Evolutionary conservation across 2,888 invertebrate species (phyloP).

Genomic region (Perithous albicinctus): DNA sequence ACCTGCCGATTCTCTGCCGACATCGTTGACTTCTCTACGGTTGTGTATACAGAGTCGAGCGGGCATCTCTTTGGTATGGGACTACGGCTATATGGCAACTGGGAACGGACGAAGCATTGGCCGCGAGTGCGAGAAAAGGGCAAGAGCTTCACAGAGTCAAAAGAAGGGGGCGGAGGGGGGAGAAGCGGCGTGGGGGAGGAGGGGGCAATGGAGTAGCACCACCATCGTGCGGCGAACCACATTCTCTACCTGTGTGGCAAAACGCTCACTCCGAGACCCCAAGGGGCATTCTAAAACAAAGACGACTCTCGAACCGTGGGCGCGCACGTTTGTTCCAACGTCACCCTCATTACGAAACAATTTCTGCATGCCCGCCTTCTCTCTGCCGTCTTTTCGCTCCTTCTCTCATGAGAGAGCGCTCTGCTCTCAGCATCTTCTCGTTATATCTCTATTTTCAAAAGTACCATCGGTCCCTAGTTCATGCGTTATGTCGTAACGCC

Average conservation of each 20-base stretch:
- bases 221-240: slow-evolving; percentile 73
- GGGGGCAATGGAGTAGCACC: background rate
- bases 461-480: background rate
- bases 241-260: slow-evolving; percentile 81
- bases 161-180: background rate
- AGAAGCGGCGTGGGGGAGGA: slow-evolving; percentile 28
- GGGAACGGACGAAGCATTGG: background rate
- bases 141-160: background rate
- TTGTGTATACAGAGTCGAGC: background rate
- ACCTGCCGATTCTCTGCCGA: slow-evolving; percentile 10
- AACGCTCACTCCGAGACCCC: slow-evolving; percentile 77
- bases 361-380: slow-evolving; percentile 72
- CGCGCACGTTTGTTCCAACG: slow-evolving; percentile 74
- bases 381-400: background rate
- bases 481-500: too few relatives aligned
- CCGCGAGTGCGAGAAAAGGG: slow-evolving; percentile 20
- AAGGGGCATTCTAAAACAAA: slow-evolving; percentile 80
- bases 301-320: slow-evolving; percentile 67
- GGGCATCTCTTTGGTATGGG: background rate
- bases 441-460: background rate
- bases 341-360: slow-evolving; percentile 80
- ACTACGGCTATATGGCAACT: background rate
- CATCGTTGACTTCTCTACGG: slow-evolving; percentile 15
- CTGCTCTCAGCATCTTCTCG: background rate
- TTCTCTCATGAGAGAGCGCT: background rate